phyloP scores from a whole-genome alignment of 2,113 vertebrate species.

The Pachycephala philippinensis region DNA sequence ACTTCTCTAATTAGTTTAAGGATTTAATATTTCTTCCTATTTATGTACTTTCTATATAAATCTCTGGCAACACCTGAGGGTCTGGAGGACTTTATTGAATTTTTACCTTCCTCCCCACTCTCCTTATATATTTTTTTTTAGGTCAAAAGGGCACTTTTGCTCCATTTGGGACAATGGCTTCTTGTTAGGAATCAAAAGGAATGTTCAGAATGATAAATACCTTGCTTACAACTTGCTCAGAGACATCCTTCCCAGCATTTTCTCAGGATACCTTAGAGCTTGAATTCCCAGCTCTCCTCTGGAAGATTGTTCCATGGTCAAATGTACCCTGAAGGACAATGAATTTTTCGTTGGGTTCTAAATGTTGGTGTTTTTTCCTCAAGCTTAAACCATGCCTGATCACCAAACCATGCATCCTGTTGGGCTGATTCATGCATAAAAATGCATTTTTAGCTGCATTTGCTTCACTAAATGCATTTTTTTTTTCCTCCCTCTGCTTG shows the following conservation, averaged over 20 bases:
- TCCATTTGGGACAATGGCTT: not conserved
- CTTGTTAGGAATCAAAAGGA: not conserved
- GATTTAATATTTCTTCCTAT: not conserved
- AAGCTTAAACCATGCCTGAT: not conserved
- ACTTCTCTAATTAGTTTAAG: not conserved
- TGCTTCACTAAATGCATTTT: not conserved
- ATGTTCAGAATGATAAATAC: not conserved
- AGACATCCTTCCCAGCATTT: not conserved
- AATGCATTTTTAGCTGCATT: not conserved
- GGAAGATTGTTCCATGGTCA: not conserved
- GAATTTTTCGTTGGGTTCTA: not conserved
- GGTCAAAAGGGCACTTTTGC: not conserved
- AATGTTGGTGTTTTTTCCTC: not conserved
- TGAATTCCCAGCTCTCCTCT: not conserved
- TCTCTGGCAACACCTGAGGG: not conserved
- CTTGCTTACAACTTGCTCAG: not conserved
- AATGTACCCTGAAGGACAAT: not conserved
- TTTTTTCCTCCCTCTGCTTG: not conserved
- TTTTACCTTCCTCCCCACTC: accelerated
- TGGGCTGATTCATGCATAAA: not conserved
- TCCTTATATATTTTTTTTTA: not conserved
- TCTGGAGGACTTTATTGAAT: not conserved
- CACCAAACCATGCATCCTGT: not conserved
- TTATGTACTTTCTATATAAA: not conserved
- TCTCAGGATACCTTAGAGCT: not conserved